Percentiles rank a stretch among this genome's conserved stretches.
These are phyloP conservation scores for Cydia pomonella DNA, from an alignment of 1,140 invertebrate species.

Conservation along the genomic window DNA sequence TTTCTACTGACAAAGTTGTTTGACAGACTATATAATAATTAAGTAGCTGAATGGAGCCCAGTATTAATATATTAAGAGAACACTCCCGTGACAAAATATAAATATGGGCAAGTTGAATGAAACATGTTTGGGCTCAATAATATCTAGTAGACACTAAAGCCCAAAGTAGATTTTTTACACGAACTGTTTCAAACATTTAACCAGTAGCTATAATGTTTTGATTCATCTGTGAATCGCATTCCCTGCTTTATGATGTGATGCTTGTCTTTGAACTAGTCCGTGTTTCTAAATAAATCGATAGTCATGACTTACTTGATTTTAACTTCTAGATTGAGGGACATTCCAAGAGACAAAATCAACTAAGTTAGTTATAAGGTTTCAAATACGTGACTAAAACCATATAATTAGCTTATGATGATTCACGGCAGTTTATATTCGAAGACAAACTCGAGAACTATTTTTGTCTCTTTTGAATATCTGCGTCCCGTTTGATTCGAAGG, in stretches of 20 bases:
- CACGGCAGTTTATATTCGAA: too few species aligned
- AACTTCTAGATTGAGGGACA: too few species aligned
- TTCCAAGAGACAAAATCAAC: not conserved
- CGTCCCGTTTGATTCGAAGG: not conserved
- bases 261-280: slow-evolving; percentile 17
- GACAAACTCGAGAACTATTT: not conserved
- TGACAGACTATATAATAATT: slow-evolving; percentile 22
- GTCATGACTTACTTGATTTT: too few species aligned
- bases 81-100: not conserved
- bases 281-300: not conserved
- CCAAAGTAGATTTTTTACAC: not conserved
- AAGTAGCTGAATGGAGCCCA: slow-evolving; percentile 23
- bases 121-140: not conserved
- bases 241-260: not conserved
- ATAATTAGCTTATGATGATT: too few species aligned
- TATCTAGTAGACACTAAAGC: not conserved
- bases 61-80: slow-evolving; percentile 24
- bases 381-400: too few species aligned
- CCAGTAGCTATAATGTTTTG: not conserved
- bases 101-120: not conserved
- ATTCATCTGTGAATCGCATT: slow-evolving; percentile 1
- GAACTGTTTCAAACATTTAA: not conserved
- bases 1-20: too few species aligned
- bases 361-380: too few species aligned
- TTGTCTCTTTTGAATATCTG: too few species aligned